Evolutionary conservation across 2,888 invertebrate species (phyloP).

Genomic region (Anoplius nigerrimus): DNA sequence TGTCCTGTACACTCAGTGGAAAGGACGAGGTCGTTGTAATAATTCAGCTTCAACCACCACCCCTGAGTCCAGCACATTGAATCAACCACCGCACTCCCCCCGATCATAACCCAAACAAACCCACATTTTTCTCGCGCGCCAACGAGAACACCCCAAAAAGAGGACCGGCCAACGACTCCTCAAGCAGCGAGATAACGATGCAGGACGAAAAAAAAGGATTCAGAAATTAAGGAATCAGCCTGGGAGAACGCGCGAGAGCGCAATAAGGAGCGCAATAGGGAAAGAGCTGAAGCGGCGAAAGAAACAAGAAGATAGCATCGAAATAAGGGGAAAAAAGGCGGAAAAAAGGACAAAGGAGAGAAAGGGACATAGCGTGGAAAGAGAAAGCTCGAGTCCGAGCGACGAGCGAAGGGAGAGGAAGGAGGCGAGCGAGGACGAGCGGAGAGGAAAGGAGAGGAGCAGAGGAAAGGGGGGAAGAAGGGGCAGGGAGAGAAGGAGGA

Average conservation of each 20-base stretch:
- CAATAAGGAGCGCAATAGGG: background rate
- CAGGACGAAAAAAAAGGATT: conserved; percentile 3
- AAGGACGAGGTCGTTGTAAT: no score
- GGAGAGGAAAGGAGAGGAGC: conserved; percentile 5
- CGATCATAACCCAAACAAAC: no score
- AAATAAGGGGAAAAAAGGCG: conserved; percentile 12
- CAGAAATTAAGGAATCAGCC: no score
- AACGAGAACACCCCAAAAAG: background rate
- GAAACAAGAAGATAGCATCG: background rate
- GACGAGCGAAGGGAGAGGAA: background rate
- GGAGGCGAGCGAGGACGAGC: conserved; percentile 3
- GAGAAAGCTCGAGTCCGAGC: background rate
- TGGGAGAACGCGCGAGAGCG: no score
- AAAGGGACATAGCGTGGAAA: background rate
- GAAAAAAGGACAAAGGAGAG: no score
- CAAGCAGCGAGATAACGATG: background rate
- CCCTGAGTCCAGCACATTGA: no score
- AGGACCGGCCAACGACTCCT: background rate
- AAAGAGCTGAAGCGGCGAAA: background rate
- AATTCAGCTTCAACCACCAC: no score
- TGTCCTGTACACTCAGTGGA: no score
- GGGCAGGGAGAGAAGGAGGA: conserved; percentile 1
- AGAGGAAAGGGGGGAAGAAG: conserved; percentile 1
- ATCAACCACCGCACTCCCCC: no score
- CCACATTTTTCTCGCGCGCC: no score